phyloP scores from a whole-genome alignment of 2,888 invertebrate genomes.

The Lomographa bimaculata region DNA sequence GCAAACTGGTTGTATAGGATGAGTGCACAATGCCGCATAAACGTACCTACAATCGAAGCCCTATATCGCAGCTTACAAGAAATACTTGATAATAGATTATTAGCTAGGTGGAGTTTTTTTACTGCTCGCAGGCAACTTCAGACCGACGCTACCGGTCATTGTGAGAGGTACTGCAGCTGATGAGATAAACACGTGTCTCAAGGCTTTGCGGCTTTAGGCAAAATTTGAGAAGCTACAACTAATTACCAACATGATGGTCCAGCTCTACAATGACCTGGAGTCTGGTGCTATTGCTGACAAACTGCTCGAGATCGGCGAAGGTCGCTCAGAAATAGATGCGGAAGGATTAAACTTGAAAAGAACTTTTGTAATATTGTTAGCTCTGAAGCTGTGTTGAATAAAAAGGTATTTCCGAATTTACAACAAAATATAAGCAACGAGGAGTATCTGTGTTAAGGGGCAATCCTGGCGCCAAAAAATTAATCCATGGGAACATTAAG shows the following conservation, averaged over 20 bases:
- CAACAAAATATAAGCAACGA: background rate
- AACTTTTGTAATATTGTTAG: slow-evolving; percentile 2
- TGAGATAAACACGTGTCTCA: slow-evolving; percentile 34
- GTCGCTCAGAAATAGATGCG: background rate
- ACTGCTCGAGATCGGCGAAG: slow-evolving; percentile 2
- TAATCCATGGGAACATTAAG: slow-evolving; percentile 1
- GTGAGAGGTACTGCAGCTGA: slow-evolving; percentile 28
- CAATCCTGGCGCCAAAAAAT: slow-evolving; percentile 1
- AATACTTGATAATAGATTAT: slow-evolving; percentile 6
- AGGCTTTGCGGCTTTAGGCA: slow-evolving; percentile 28
- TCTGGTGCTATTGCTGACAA: background rate
- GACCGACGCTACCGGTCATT: slow-evolving; percentile 28
- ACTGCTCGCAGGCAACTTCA: slow-evolving; percentile 31
- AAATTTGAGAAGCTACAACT: slow-evolving; percentile 27
- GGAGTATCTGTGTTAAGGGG: slow-evolving; percentile 4
- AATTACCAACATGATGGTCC: slow-evolving; percentile 6
- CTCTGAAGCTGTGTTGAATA: background rate
- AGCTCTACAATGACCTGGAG: slow-evolving; percentile 1
- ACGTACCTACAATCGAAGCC: slow-evolving; percentile 5
- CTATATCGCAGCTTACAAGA: slow-evolving; percentile 8
- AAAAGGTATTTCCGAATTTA: background rate
- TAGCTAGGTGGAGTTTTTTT: slow-evolving; percentile 30
- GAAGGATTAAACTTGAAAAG: background rate
- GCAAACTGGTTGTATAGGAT: slow-evolving; percentile 34
- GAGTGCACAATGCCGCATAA: slow-evolving; percentile 37